A percentile compares a stretch with the other conserved stretches of the same genome.
These are phyloP conservation scores for Darevskia mixta DNA, from an alignment of 2,797 vertebrate genomes.

Conservation along the genomic window DNA sequence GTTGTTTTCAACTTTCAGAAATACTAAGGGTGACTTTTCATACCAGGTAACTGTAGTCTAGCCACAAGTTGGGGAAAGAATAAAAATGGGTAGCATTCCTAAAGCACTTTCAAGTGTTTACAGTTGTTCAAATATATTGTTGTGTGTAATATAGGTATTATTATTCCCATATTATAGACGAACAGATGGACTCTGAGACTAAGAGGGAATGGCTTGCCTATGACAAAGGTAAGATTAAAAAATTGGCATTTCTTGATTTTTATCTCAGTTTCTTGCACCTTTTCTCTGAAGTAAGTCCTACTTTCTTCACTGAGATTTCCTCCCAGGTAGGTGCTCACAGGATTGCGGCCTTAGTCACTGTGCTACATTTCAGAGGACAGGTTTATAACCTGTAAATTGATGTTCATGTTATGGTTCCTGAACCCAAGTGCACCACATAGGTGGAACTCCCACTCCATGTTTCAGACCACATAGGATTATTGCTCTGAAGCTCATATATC, in stretches of 20 bases:
- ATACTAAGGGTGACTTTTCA: background rate
- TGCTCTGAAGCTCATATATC: background rate
- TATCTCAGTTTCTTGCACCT: background rate
- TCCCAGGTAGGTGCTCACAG: too few species aligned
- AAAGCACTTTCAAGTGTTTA: background rate
- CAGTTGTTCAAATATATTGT: background rate
- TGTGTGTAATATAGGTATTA: background rate
- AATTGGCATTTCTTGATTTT: background rate
- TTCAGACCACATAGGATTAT: background rate
- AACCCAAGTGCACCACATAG: background rate
- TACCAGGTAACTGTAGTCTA: background rate
- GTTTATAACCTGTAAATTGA: background rate
- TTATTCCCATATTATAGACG: background rate
- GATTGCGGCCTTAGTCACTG: background rate
- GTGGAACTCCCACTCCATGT: background rate
- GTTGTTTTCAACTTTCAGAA: background rate
- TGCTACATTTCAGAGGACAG: background rate
- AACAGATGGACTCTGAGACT: background rate
- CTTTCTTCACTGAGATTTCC: too few species aligned
- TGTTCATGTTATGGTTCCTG: background rate
- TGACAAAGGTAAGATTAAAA: background rate
- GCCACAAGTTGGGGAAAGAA: background rate
- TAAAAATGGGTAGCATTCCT: background rate
- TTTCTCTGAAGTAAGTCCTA: too few species aligned
- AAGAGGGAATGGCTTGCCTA: background rate